Evolutionary conservation across 2,888 invertebrate species (phyloP).

Genomic region (Polyommatus icarus): DNA sequence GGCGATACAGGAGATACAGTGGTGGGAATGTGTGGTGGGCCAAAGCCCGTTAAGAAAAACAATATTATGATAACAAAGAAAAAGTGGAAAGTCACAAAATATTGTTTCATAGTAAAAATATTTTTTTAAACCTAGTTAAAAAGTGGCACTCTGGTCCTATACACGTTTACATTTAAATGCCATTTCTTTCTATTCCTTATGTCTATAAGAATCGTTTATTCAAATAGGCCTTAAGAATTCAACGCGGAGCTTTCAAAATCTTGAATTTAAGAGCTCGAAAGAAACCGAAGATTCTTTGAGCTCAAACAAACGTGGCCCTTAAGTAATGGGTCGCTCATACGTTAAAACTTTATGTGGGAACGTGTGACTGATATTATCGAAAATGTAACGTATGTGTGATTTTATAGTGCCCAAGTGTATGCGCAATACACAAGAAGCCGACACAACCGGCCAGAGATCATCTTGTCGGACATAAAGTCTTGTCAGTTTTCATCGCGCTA

Average conservation of each 20-base stretch:
- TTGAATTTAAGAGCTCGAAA: neutral
- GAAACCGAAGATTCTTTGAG: neutral
- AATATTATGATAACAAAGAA: too few relatives aligned
- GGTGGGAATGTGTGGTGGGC: too few relatives aligned
- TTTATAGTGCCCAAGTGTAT: too few relatives aligned
- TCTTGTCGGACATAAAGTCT: too few relatives aligned
- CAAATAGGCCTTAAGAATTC: slow-evolving; percentile 11
- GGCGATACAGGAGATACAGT: too few relatives aligned
- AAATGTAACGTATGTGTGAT: too few relatives aligned
- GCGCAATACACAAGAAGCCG: too few relatives aligned
- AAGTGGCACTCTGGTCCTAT: neutral
- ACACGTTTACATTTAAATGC: neutral
- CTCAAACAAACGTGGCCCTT: neutral
- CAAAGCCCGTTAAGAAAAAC: too few relatives aligned
- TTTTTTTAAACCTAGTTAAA: neutral
- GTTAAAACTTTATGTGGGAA: neutral
- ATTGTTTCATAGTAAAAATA: too few relatives aligned
- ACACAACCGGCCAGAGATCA: too few relatives aligned
- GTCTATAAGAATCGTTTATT: slow-evolving; percentile 9
- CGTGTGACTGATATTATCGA: neutral
- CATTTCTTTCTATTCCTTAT: neutral
- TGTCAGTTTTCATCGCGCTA: too few relatives aligned
- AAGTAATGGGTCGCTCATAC: neutral
- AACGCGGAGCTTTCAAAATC: neutral
- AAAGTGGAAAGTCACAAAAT: too few relatives aligned